Evolutionary conservation across 2,888 invertebrate genomes (phyloP), one percentile per base, ranked within the genome.

Genomic region (Teleogryllus oceanicus): DNA sequence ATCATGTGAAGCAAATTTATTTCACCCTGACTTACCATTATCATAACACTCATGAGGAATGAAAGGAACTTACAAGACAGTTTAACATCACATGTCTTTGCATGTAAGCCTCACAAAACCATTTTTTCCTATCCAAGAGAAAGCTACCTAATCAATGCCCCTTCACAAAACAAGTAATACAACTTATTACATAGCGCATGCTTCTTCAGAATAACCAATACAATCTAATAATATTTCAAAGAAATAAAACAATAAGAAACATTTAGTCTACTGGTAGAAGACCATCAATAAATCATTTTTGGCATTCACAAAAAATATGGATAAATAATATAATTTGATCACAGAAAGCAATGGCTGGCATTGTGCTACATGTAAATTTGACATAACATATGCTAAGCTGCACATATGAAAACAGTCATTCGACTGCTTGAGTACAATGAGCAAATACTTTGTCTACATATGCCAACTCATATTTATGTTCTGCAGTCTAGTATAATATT

Each of bases 301-400:
- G 77, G 77, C 20, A 77, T 77, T 50, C n/a, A 49, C 24, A 77
- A 49, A 50, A n/a, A 77, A 77, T 50, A 77, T 21, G 20, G 24
- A n/a, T 37, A 78, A 78, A 77, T 77, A 79, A 80, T 78, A 77
- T 77, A 79, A 75, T 49, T 37, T 79, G 76, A 80, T 80, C 80
- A 80, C 80, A 80, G 80, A 79, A 80, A 80, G 77, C 78, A 80
- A 74, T 78, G 79, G 78, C 62, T 80, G 78, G 78, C 80, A 80
- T 77, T 80, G 77, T 80, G 79, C 77, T 78, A 80, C 37, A 78
- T 77, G 75, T 50, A 24, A 62, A n/a, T 49, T 77, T 79, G 37
- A 79, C 21, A 24, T 76, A 79, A 77, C 76, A 79, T 62, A 76
- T 11, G 76, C 75, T 62, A 62, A 78, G 74, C 80, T 80, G 80